Base-by-base conservation (phyloP, 2,888 invertebrate species). In the Leptopilina drosophilae region DNA sequence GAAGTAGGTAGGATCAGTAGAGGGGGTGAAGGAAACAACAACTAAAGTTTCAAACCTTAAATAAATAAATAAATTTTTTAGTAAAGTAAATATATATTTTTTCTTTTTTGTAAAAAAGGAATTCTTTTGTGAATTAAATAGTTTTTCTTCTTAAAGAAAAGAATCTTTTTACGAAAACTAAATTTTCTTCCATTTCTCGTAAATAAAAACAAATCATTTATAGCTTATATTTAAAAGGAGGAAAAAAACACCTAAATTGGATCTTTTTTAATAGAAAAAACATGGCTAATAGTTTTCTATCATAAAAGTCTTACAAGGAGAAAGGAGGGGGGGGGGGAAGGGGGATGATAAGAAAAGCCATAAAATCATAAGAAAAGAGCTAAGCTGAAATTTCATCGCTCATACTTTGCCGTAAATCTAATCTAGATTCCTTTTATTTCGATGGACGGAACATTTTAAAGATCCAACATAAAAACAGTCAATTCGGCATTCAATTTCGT, bases 331-430 rank as follows among this genome's bases (percentile, higher is more conserved):
- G 0, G 20, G 4, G 49, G 15, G 49, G 69, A 20, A 20, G 5
- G 26, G 20, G 49, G 46, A 69, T 53, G 49, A 53, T 69, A 69
- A 53, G 53, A 20, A 33, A 33, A 69, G 20, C 11, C 53, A 69
- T 69, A 53, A 69, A 53, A 53, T 69, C 53, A 69, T 69, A 53
- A 26, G 8, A 26, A 26, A 26, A 53, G 69, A 53, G 69, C 20
- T 69, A 49, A 26, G 53, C 69, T 69, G 49, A 69, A 69, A 69
- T 69, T 69, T 69, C 53, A 69, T 53, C 33, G 53, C 49, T 53
- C 69, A 69, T 15, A 69, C 26, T 26, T 62, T 53, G 26, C 69
- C 69, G 26, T 69, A 69, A 69, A 69, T 69, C 69, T 69, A 53
- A 69, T 69, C 69, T 53, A 4, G 8, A 69, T 53, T 33, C 69